A percentile compares a stretch with the other conserved stretches of the same genome.
Evolutionary conservation across 2,888 invertebrate species (phyloP).

Genomic region (Noctua fimbriata): DNA sequence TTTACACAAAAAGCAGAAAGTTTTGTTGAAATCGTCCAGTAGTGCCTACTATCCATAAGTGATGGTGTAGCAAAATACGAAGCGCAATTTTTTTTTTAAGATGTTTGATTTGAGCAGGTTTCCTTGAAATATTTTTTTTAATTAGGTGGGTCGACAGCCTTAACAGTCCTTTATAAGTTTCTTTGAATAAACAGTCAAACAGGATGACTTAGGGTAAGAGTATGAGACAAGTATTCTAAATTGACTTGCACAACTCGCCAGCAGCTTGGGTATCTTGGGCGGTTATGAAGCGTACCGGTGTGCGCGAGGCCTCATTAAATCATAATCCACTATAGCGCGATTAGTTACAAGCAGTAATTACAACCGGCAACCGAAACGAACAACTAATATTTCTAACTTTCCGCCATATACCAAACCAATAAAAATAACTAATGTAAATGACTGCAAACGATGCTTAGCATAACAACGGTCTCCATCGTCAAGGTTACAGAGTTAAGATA

Average conservation of each 20-base stretch:
- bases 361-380: conserved; percentile 6
- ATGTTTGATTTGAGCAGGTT: background rate
- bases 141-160: background rate
- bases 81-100: background rate
- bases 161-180: background rate
- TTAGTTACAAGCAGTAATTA: background rate
- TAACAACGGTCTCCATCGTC: conserved; percentile 62
- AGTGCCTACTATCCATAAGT: background rate
- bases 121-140: background rate
- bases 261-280: background rate
- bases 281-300: background rate
- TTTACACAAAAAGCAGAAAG: background rate
- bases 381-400: conserved; percentile 9
- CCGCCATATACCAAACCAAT: conserved; percentile 36
- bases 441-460: conserved; percentile 57
- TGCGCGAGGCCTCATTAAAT: background rate
- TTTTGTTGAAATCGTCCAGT: background rate
- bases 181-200: background rate
- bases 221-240: background rate
- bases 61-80: conserved; percentile 5
- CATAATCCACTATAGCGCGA: background rate
- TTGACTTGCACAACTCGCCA: background rate
- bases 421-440: conserved; percentile 59
- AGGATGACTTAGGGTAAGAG: background rate
- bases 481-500: conserved; percentile 66